A percentile compares a stretch with the other conserved stretches of the same genome.
phyloP scores from a whole-genome alignment of 2,797 vertebrate genomes.

The Darevskia mixta region DNA sequence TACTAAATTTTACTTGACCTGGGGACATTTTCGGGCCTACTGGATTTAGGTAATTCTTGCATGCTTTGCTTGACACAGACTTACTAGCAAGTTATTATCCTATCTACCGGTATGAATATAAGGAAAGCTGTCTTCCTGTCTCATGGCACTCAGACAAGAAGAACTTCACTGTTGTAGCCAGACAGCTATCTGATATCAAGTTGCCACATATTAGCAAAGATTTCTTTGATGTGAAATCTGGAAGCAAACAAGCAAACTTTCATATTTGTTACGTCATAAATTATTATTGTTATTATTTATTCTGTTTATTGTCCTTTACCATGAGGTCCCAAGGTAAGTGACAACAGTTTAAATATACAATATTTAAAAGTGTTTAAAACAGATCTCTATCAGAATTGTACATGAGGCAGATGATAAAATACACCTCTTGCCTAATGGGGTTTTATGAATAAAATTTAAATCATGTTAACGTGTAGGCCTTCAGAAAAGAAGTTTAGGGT shows the following conservation, averaged over 20 bases:
- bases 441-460: not conserved
- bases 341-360: too few species aligned
- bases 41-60: not conserved
- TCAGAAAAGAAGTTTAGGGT: not conserved
- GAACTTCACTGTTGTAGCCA: not conserved
- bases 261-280: not conserved
- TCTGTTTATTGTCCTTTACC: too few species aligned
- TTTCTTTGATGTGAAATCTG: not conserved
- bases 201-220: not conserved
- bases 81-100: not conserved
- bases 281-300: not conserved
- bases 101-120: not conserved
- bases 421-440: slow-evolving; percentile 28
- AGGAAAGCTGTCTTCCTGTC: not conserved
- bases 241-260: not conserved
- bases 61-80: not conserved
- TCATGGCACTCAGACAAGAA: not conserved
- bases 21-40: not conserved
- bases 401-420: slow-evolving; percentile 18
- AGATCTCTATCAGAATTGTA: not conserved
- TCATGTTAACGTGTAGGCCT: not conserved
- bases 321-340: too few species aligned
- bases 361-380: too few species aligned
- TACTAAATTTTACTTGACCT: slow-evolving; percentile 12
- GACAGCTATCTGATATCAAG: not conserved